Base-by-base conservation (phyloP, 1,140 invertebrate genomes). In the Temnothorax nylanderi region DNA sequence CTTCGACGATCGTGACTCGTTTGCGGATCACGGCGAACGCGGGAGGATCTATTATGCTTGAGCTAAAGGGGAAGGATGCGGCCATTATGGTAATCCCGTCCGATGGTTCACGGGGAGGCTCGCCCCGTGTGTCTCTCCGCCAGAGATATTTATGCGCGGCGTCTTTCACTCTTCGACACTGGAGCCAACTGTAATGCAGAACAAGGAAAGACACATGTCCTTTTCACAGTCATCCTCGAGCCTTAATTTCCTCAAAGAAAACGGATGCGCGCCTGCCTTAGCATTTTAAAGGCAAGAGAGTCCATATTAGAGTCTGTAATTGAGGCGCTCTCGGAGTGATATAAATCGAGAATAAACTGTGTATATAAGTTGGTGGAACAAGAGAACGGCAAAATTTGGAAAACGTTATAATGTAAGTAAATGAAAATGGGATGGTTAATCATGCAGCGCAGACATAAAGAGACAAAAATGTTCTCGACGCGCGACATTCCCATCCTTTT, bases 1-100 rank as follows among this genome's bases (percentile, higher is more conserved):
- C 82, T 85, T 85, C 82, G 58, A 85, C 82, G 58, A 77, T 85
- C 82, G 82, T 85, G 82, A 85, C 82, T 85, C 82, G 82, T 85
- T 85, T 85, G 82, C 72, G 82, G 82, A 85, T 85, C 82, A 34
- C 34, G 34, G 74, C 18, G 56, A 34, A 85, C 82, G 58, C 82
- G 58, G 47, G 32, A 54, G 82, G 82, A 85, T 85, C 82, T 85
- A 85, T 85, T 85, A 85, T 85, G 58, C 72, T 54, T 54, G 34
- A 85, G 47, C 72, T 85, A 77, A 85, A 78, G 82, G 82, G 82
- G 82, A 85, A 85, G 82, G 60, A 85, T 64, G 74, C 72, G 82
- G 54, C 82, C 82, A 85, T 85, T 85, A 85, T 85, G 82, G 82
- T 85, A 85, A 85, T 85, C 49, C 72, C 47, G 58, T 77, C 72